Base-by-base conservation (phyloP, 2,888 invertebrate species). In the Sarcophaga caerulescens region DNA sequence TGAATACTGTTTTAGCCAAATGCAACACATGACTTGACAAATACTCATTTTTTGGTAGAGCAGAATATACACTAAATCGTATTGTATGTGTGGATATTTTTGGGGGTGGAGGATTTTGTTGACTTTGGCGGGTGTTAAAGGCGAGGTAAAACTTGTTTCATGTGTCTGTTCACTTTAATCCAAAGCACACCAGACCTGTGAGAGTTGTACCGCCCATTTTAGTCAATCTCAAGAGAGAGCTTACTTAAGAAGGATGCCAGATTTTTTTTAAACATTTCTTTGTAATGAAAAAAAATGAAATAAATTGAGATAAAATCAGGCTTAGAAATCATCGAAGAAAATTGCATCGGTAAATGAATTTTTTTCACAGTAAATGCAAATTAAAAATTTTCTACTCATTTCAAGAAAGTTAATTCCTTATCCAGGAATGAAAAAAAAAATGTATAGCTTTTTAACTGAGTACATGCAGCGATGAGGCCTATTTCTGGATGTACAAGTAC, bases 21-120 rank as follows among this genome's bases (percentile, higher is more conserved):
- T 76, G 23, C 79, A 85, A 76, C 79, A 76, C 82, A 82, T 82
- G 85, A 75, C 83, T 81, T 76, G 71, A 80, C 74, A 85, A 84
- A 52, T 52, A 80, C 77, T 86, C 77, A n/a, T 74, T 81, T 73
- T 78, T 63, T 71, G 57, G 21, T 62, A 71, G 78, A 68, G 66
- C 23, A 82, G 65, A 63, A 44, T 44, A 75, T 60, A 73, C 19
- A 52, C 0, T 14, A n/a, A 35, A 35, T 35, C 10, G 44, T 73
- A 59, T 21, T 66, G 63, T 73, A 66, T 25, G 47, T 84, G 47
- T 81, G 59, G 11, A n/a, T 47, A 62, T 69, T 14, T 14, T 76
- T 69, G 23, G 80, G 21, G 79, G 70, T 21, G 65, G 69, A 70
- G 45, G 73, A 70, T 75, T 60, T 65, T 70, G 19, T 45, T 19